These are phyloP conservation scores for Drosophila helvetica DNA, from an alignment of 2,888 invertebrate genomes.

Conservation along the genomic window DNA sequence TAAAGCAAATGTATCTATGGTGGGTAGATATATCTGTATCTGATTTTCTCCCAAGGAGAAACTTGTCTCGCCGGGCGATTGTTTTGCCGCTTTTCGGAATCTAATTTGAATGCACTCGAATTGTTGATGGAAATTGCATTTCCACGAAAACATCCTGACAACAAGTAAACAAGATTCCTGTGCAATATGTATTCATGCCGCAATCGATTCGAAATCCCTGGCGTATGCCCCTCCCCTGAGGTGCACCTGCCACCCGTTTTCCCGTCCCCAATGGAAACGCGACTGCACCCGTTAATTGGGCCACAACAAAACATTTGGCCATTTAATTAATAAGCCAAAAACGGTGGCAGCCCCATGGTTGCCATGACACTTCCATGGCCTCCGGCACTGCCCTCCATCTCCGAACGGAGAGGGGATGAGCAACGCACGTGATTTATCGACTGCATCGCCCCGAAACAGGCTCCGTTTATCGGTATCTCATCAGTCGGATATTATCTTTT, in stretches of 20 bases:
- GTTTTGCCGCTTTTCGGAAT: background rate
- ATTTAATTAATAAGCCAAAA: conserved; percentile 22
- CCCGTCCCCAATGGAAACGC: background rate
- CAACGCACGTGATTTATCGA: conserved; percentile 37
- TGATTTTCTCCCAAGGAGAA: conserved; percentile 3
- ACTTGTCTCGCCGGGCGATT: conserved; percentile 17
- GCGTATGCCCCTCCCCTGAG: background rate
- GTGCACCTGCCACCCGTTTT: background rate
- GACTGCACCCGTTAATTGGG: conserved; percentile 18
- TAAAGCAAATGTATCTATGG: background rate
- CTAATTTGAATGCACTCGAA: background rate
- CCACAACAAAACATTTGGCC: conserved; percentile 6
- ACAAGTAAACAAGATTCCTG: too few species aligned
- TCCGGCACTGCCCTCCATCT: conserved; percentile 4
- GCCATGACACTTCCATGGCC: background rate
- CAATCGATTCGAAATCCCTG: too few species aligned
- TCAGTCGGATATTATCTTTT: too few species aligned
- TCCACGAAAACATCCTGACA: too few species aligned
- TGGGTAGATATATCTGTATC: too few species aligned
- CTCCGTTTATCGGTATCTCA: background rate
- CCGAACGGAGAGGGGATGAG: too few species aligned
- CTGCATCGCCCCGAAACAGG: conserved; percentile 21
- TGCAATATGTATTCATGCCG: too few species aligned
- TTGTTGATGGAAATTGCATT: conserved; percentile 9
- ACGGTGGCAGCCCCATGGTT: conserved; percentile 1